Evolutionary conservation across 2,797 vertebrate species (phyloP).

Genomic region (Falco rusticolus): DNA sequence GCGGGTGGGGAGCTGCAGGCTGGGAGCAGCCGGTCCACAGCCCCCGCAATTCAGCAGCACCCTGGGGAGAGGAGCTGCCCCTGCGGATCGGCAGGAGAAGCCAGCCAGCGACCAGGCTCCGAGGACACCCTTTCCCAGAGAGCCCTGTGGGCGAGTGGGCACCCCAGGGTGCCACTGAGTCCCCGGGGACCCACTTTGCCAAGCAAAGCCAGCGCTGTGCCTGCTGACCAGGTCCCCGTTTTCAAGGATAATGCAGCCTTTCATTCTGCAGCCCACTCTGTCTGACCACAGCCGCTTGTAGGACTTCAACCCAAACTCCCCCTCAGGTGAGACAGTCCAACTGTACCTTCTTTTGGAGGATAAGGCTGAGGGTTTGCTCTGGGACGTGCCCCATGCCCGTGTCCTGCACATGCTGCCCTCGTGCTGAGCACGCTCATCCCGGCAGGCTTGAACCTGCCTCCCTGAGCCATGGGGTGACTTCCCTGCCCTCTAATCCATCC

Average conservation of each 20-base stretch:
- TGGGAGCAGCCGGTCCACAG: not conserved
- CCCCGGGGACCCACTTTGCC: not conserved
- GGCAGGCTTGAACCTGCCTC: not conserved
- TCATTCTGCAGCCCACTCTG: rapidly evolving
- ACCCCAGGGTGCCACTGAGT: rapidly evolving
- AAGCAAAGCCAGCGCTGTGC: not conserved
- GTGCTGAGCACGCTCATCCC: rapidly evolving
- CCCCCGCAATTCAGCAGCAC: not conserved
- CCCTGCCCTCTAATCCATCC: not conserved
- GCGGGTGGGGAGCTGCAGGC: not conserved
- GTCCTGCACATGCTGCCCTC: rapidly evolving
- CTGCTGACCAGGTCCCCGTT: not conserved
- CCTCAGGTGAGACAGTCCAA: rapidly evolving
- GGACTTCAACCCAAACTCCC: not conserved
- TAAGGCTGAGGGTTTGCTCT: not conserved
- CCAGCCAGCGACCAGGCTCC: rapidly evolving
- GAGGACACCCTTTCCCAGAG: not conserved
- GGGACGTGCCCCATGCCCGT: rapidly evolving
- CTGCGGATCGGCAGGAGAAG: not conserved
- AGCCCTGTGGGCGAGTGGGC: rapidly evolving
- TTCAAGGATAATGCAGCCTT: not conserved
- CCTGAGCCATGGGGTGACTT: not conserved
- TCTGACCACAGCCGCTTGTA: not conserved
- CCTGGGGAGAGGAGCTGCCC: not conserved
- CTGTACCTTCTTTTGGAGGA: not conserved